Evolutionary conservation across 2,888 invertebrate species (phyloP), one percentile per base, ranked within the genome.

Genomic region (Temnothorax ravouxi): DNA sequence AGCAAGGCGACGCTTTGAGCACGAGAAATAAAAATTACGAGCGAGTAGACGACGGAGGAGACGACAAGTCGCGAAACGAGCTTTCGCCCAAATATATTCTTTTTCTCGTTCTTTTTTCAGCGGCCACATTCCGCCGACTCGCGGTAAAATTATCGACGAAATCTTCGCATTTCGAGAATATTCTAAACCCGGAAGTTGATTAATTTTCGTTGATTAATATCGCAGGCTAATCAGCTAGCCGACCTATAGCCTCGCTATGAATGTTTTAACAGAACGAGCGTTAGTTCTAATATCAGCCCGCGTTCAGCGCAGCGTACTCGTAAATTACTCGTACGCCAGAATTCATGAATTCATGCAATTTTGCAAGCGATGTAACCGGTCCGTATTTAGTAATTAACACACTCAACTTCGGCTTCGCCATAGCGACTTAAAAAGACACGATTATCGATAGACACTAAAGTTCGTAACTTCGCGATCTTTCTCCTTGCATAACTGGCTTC

Each of bases 191-290:
- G 81, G 62, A 83, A 62, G 80, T 87, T 82, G 83, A 89, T 89
- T 89, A 86, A 86, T 85, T 88, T 83, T 61, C 83, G 84, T 80
- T 80, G 71, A 71, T 80, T 85, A 84, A 89, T 84, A 86, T 59
- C 59, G 76, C 59, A 59, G 59, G 76, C 85, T 88, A 85, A 89
- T 89, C 89, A 69, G 86, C 69, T 83, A 59, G 84, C 69, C 83
- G 52, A 64, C 54, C 74, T 81, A 34, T 69, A 54, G 56, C 62
- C 62, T 56, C 52, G 56, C 62, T 76, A 81, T 88, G 85, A 90
- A 90, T 90, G 89, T 89, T 90, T 90, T 85, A 86, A 86, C 84
- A 50, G 83, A 25, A 38, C 75, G 77, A 87, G 56, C 84, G 86
- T 86, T 85, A 88, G 85, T 88, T 85, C 86, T 87, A 86, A 90